phyloP scores from a whole-genome alignment of 1,140 invertebrate genomes.

The Portunus trituberculatus region DNA sequence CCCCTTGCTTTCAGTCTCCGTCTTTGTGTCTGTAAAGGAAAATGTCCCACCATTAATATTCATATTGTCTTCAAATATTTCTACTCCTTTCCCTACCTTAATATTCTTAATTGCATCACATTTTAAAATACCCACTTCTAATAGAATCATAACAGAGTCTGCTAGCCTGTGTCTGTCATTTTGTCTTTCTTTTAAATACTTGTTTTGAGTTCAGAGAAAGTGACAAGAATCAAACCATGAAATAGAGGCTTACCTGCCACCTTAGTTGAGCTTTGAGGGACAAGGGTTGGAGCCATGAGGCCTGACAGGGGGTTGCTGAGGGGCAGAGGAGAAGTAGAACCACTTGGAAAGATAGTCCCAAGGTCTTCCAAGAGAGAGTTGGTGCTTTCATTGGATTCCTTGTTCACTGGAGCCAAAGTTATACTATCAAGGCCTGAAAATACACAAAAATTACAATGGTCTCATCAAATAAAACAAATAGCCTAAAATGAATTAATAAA shows the following conservation, averaged over 20 bases:
- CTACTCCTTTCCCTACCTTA: too few relatives aligned
- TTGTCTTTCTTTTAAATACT: too few relatives aligned
- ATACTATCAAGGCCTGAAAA: conserved; percentile 48
- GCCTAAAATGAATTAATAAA: too few relatives aligned
- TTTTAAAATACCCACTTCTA: too few relatives aligned
- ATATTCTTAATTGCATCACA: too few relatives aligned
- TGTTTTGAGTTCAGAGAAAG: too few relatives aligned
- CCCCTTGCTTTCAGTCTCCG: conserved; percentile 78
- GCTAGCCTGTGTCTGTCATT: too few relatives aligned
- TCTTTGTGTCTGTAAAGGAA: background rate
- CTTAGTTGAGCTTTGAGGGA: conserved; percentile 36
- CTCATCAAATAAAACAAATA: too few relatives aligned
- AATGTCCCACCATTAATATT: background rate
- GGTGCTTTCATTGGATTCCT: conserved; percentile 8
- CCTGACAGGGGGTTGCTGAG: conserved; percentile 36
- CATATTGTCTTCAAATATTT: too few relatives aligned
- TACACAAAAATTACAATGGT: too few relatives aligned
- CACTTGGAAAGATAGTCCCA: conserved; percentile 43
- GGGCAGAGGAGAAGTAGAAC: background rate
- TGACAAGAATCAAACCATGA: background rate
- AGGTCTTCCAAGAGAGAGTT: conserved; percentile 60
- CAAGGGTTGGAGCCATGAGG: conserved; percentile 58
- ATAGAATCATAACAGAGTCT: too few relatives aligned
- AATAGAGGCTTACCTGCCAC: background rate
- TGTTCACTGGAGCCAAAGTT: background rate